Evolutionary conservation across 2,797 vertebrate species (phyloP).

Genomic region (Crocodylus rhombifer): DNA sequence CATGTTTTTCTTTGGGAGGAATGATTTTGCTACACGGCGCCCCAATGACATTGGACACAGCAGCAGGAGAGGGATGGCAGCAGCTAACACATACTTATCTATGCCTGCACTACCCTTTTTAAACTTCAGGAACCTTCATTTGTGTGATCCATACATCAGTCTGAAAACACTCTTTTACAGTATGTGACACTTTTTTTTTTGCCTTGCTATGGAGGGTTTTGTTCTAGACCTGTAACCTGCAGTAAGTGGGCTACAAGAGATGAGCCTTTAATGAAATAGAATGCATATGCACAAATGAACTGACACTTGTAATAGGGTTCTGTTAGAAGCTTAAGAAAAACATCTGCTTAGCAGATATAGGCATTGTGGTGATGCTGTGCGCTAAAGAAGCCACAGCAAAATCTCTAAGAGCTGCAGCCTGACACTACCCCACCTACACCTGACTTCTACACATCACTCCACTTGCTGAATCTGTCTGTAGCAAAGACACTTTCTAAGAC

Average conservation of each 20-base stretch:
- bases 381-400: background rate
- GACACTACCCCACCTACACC: background rate
- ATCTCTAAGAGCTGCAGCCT: background rate
- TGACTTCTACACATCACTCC: constrained; percentile 8
- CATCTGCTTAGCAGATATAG: background rate
- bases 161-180: background rate
- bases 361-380: background rate
- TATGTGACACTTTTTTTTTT: background rate
- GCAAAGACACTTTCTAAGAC: constrained; percentile 33
- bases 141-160: background rate
- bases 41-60: background rate
- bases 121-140: background rate
- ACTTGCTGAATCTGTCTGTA: constrained; percentile 19
- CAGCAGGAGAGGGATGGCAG: background rate
- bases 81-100: background rate
- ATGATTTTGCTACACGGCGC: background rate
- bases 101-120: background rate
- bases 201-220: background rate
- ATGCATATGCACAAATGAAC: background rate
- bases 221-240: background rate
- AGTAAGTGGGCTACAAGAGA: background rate
- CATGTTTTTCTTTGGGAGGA: background rate
- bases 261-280: background rate
- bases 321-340: background rate
- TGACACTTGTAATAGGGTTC: background rate